These are phyloP conservation scores for Drosophila carrolli DNA, from an alignment of 1,140 invertebrate genomes.

Conservation along the genomic window DNA sequence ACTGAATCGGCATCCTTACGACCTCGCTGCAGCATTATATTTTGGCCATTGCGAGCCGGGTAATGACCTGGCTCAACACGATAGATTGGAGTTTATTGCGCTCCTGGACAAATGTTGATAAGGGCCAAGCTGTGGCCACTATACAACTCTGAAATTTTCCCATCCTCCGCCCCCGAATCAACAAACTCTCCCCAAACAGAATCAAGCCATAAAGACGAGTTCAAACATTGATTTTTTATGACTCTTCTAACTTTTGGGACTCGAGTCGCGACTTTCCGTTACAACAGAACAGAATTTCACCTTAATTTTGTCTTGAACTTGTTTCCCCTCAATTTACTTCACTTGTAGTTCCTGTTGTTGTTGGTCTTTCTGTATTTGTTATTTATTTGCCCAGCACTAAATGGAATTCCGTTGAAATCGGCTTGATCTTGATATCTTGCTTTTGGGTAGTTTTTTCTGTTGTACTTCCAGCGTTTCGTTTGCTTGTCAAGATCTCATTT, in stretches of 20 bases:
- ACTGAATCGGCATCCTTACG: neutral
- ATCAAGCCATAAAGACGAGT: slow-evolving; percentile 46
- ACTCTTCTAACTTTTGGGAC: slow-evolving; percentile 16
- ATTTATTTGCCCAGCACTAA: slow-evolving; percentile 53
- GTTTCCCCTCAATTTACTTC: slow-evolving; percentile 37
- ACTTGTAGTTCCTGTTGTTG: slow-evolving; percentile 12
- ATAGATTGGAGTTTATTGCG: slow-evolving; percentile 49
- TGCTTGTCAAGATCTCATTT: slow-evolving; percentile 49
- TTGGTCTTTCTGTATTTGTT: slow-evolving; percentile 32
- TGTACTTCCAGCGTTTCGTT: slow-evolving; percentile 24
- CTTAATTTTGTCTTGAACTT: slow-evolving; percentile 48
- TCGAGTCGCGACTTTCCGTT: slow-evolving; percentile 25
- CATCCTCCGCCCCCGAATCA: slow-evolving; percentile 10
- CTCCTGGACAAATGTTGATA: slow-evolving; percentile 53
- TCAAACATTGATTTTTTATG: slow-evolving; percentile 56
- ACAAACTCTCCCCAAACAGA: slow-evolving; percentile 13
- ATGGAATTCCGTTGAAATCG: slow-evolving; percentile 53
- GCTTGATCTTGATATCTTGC: slow-evolving; percentile 56
- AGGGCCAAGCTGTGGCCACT: slow-evolving; percentile 23
- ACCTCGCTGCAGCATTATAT: neutral
- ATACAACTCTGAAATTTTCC: neutral
- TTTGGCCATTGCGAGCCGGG: slow-evolving; percentile 9
- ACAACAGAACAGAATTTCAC: slow-evolving; percentile 31
- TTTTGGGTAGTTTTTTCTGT: slow-evolving; percentile 21
- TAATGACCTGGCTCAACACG: slow-evolving; percentile 40